These are phyloP conservation scores for Melipona beecheii DNA, from an alignment of 2,888 invertebrate species.

Conservation along the genomic window DNA sequence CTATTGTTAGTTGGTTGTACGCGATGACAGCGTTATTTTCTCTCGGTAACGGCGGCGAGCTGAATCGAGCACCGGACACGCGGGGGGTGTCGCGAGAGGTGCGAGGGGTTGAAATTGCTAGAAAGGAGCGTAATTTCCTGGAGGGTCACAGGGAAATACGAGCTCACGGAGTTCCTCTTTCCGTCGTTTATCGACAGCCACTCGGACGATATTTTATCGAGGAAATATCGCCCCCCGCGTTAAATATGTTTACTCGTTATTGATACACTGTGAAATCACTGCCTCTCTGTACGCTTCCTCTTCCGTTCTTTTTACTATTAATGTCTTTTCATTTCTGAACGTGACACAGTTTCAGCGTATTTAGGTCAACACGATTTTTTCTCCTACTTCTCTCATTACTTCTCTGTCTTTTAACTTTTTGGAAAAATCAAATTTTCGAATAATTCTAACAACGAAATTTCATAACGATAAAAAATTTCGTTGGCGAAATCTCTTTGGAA, in stretches of 20 bases:
- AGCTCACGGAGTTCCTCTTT: conserved; percentile 57
- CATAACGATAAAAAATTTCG: too few relatives aligned
- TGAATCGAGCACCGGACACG: conserved; percentile 51
- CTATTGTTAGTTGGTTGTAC: conserved; percentile 51
- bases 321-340: neutral
- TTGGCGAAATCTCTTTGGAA: too few relatives aligned
- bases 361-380: too few relatives aligned
- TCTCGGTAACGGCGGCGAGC: conserved; percentile 30
- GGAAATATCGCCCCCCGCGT: conserved; percentile 38
- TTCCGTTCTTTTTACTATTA: neutral
- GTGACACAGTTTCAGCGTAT: too few relatives aligned
- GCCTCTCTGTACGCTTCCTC: neutral
- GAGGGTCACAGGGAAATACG: conserved; percentile 61
- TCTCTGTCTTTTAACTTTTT: too few relatives aligned
- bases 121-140: conserved; percentile 71
- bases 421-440: too few relatives aligned
- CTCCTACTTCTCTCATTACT: too few relatives aligned
- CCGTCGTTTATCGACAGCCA: conserved; percentile 55
- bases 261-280: conserved; percentile 22
- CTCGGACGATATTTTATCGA: conserved; percentile 53
- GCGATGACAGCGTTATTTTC: conserved; percentile 67
- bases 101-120: conserved; percentile 49
- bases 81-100: conserved; percentile 5
- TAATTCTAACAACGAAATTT: too few relatives aligned
- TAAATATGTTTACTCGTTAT: conserved; percentile 39